phyloP scores from a whole-genome alignment of 2,797 vertebrate species.

The Lagodon rhomboides region DNA sequence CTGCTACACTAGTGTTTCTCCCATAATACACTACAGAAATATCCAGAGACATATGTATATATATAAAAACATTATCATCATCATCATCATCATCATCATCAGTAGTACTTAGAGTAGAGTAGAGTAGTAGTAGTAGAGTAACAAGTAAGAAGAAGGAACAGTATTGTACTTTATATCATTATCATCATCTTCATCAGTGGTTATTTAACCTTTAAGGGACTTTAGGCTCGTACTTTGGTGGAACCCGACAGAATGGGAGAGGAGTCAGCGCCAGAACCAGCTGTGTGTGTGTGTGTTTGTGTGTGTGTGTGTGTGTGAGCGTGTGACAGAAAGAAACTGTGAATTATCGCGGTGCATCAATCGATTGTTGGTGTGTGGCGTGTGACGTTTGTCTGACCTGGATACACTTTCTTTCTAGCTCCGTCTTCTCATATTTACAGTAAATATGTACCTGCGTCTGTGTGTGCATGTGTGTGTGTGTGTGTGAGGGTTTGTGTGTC shows the following conservation, averaged over 20 bases:
- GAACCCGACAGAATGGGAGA: constrained; percentile 72
- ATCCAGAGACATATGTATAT: constrained; percentile 84
- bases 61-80: constrained; percentile 82
- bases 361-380: constrained; percentile 35
- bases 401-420: constrained; percentile 50
- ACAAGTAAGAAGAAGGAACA: constrained; percentile 88
- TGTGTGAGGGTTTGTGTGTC: constrained; percentile 24
- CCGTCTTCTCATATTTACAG: constrained; percentile 68
- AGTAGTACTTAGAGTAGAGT: constrained; percentile 86
- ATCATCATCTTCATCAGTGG: constrained; percentile 74
- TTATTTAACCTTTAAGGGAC: constrained; percentile 71
- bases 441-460: constrained; percentile 46
- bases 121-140: constrained; percentile 89
- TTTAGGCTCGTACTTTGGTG: constrained; percentile 71
- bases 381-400: constrained; percentile 49
- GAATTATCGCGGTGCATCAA: constrained; percentile 35
- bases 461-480: constrained; percentile 25
- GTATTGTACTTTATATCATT: constrained; percentile 85
- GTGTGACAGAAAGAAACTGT: constrained; percentile 19
- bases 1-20: constrained; percentile 88
- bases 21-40: constrained; percentile 86
- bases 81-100: constrained; percentile 78
- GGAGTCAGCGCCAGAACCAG: constrained; percentile 68
- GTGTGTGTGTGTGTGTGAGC: neutral
- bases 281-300: constrained; percentile 5